Evolutionary conservation across 2,797 vertebrate genomes (phyloP).

Genomic region (Muscicapa comitata): DNA sequence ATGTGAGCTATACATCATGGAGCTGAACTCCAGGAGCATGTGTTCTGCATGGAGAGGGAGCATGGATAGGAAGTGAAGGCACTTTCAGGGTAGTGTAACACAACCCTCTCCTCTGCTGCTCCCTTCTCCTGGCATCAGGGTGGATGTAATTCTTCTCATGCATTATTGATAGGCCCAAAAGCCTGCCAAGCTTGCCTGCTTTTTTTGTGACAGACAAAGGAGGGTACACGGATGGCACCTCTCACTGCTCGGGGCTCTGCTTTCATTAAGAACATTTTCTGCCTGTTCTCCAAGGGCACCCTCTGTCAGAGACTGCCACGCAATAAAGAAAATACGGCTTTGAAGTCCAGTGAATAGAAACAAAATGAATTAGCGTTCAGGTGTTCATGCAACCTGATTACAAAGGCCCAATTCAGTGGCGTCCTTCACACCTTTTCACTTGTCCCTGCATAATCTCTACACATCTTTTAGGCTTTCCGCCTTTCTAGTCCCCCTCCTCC

Average conservation of each 20-base stretch:
- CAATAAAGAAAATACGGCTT: conserved; percentile 62
- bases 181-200: conserved; percentile 73
- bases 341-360: conserved; percentile 65
- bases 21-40: neutral
- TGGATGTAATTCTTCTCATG: conserved; percentile 72
- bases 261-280: conserved; percentile 73
- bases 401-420: conserved; percentile 56
- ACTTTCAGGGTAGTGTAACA: conserved; percentile 38
- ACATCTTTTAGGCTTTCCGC: conserved; percentile 36
- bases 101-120: neutral
- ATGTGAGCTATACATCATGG: neutral
- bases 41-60: neutral
- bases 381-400: conserved; percentile 70
- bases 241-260: conserved; percentile 67
- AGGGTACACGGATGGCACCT: conserved; percentile 70
- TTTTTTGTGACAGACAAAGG: conserved; percentile 75
- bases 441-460: conserved; percentile 54
- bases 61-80: neutral
- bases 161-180: conserved; percentile 81
- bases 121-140: conserved; percentile 67
- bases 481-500: conserved; percentile 28
- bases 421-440: conserved; percentile 73
- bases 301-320: conserved; percentile 63
- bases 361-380: conserved; percentile 68
- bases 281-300: conserved; percentile 69